Evolutionary conservation across 2,797 vertebrate genomes (phyloP), one percentile per base, ranked within the genome.

Genomic region (Potorous gilbertii): DNA sequence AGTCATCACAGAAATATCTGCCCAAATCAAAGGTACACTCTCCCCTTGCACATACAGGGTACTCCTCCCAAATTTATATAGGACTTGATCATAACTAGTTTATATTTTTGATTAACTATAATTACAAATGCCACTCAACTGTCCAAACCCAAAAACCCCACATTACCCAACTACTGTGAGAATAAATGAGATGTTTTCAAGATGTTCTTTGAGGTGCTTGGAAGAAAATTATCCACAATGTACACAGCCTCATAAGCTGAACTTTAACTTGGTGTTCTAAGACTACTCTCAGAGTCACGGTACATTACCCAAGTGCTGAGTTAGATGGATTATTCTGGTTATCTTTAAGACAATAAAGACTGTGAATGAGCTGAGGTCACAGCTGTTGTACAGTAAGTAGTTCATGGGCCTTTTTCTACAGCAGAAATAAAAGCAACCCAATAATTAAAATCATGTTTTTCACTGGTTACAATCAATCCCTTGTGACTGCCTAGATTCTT

Each of bases 371-470:
- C 94, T 24, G 1, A 94, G 56, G 55, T 94, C 91, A 90, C 90
- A 59, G 91, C 94, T 97, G 97, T 93, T 87, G 93, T 90, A 66
- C 90, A 66, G 96, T 90, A 95, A 66, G 96, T 90, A 95, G 94
- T 92, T 91, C 92, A 0, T 0, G 29, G 91, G 40, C 62, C 91
- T 81, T 93, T 94, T 62, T 91, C 21, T 1, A 93, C 97, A 95
- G 92, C 94, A 94, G 94, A 96, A 95, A 97, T 96, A 97, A 97
- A 97, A 57, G 94, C 57, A 96, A 91, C 93, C 94, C 94, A 92
- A 62, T 94, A 97, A 97, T 98, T 97, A 97, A 97, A 97, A 94
- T 94, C 96, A 97, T 95, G 95, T 93, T 98, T 97, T 97, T 93
- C 93, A 27, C 95, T 96, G 24, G 21, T 50, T 87, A 50, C 50